Evolutionary conservation across 23 tunicate species (phyloP).

Genomic region (Diplosoma virens): DNA sequence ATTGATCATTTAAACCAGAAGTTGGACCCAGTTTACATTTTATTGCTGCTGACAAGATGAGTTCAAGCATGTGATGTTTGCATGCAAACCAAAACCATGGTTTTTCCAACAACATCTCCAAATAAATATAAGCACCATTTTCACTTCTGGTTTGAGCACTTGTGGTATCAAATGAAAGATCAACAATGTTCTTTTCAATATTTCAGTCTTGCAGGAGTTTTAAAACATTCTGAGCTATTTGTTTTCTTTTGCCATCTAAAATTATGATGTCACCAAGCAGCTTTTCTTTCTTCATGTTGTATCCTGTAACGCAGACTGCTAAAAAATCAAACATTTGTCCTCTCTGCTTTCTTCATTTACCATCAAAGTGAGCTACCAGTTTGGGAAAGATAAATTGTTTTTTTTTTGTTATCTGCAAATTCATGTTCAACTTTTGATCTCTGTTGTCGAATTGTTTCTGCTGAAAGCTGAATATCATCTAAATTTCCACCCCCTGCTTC

Average conservation of each 20-base stretch:
- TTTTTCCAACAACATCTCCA: conserved; percentile 27
- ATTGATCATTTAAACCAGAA: conserved; percentile 23
- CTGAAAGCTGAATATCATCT: neutral
- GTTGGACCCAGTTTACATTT: conserved; percentile 15
- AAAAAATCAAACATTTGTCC: conserved; percentile 10
- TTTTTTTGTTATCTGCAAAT: too few relatives aligned
- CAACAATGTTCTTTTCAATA: conserved; percentile 1
- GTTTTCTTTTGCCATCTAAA: conserved; percentile 19
- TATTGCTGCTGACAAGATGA: conserved; percentile 25
- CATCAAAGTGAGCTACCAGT: conserved; percentile 9
- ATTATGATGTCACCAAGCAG: conserved; percentile 11
- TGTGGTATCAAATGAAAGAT: conserved; percentile 13
- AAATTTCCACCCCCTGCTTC: conserved; percentile 12
- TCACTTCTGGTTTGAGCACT: conserved; percentile 7
- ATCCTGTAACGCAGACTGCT: conserved; percentile 23
- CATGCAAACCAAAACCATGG: conserved; percentile 29
- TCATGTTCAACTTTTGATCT: conserved; percentile 14
- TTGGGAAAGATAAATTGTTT: conserved; percentile 8
- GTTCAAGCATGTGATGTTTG: conserved; percentile 13
- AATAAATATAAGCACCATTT: conserved; percentile 5
- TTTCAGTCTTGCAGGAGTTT: conserved; percentile 14
- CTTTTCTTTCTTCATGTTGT: conserved; percentile 12
- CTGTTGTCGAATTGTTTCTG: conserved; percentile 9
- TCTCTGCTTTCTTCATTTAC: conserved; percentile 21
- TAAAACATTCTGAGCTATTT: conserved; percentile 20